These are phyloP conservation scores for Hololepta plana DNA, from an alignment of 2,888 invertebrate species.

Conservation along the genomic window DNA sequence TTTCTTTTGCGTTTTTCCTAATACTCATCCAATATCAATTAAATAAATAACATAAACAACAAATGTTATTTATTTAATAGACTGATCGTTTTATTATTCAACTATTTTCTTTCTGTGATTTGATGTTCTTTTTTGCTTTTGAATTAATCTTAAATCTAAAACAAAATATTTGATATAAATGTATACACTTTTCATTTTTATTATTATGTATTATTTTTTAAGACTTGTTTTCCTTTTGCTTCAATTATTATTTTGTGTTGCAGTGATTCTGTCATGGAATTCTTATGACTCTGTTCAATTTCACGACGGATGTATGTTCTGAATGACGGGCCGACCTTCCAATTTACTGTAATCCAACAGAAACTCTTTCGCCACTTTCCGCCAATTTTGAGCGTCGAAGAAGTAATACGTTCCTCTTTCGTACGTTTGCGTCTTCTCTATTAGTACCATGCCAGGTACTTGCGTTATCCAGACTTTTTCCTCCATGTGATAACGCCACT, in stretches of 20 bases:
- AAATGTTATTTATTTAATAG: slow-evolving; percentile 14
- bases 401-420: slow-evolving; percentile 99
- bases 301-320: slow-evolving; percentile 12
- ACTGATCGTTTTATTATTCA: slow-evolving; percentile 10
- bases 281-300: too few species aligned
- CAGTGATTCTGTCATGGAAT: slow-evolving; percentile 18
- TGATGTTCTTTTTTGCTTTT: slow-evolving; percentile 8
- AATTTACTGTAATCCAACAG: slow-evolving; percentile 97
- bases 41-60: slow-evolving; percentile 15
- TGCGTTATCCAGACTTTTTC: slow-evolving; percentile 98
- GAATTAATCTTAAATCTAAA: slow-evolving; percentile 15
- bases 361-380: slow-evolving; percentile 98
- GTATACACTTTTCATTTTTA: slow-evolving; percentile 29
- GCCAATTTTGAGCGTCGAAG: slow-evolving; percentile 98
- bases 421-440: slow-evolving; percentile 89
- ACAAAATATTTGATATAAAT: slow-evolving; percentile 17
- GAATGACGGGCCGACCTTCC: slow-evolving; percentile 79
- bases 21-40: slow-evolving; percentile 23
- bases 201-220: slow-evolving; percentile 4
- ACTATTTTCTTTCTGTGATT: too few species aligned
- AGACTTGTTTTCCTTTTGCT: too few species aligned
- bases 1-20: slow-evolving; percentile 20
- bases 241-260: too few species aligned
- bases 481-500: slow-evolving; percentile 99
- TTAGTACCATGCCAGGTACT: slow-evolving; percentile 84